phyloP scores from a whole-genome alignment of 1,140 invertebrate species.

The Drosophila azteca region DNA sequence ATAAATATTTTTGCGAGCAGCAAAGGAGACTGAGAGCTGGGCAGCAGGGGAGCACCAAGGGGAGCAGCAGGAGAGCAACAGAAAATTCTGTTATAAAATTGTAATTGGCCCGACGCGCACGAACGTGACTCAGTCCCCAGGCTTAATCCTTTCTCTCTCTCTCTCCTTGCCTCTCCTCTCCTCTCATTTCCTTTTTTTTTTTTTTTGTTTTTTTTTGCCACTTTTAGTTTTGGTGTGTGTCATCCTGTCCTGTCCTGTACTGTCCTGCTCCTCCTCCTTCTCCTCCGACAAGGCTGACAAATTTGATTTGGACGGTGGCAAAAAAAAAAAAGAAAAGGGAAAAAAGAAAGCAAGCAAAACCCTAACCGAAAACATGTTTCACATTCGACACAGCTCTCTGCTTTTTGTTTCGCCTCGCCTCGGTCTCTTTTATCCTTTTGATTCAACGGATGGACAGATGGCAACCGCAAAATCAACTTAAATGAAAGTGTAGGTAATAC shows the following conservation, averaged over 20 bases:
- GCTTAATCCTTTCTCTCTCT: slow-evolving; percentile 14
- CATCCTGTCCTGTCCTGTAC: not conserved
- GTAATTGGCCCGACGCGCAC: slow-evolving; percentile 41
- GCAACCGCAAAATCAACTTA: slow-evolving; percentile 34
- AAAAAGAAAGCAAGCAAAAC: too few species aligned
- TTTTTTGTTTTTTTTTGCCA: too few species aligned
- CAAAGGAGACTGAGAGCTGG: not conserved
- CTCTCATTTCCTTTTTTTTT: not conserved
- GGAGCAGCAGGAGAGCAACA: not conserved
- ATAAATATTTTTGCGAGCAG: not conserved
- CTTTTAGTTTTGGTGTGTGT: not conserved
- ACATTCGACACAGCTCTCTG: slow-evolving; percentile 6
- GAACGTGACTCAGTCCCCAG: slow-evolving; percentile 36
- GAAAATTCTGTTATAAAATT: slow-evolving; percentile 49
- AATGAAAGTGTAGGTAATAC: slow-evolving; percentile 22
- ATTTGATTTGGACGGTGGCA: slow-evolving; percentile 30
- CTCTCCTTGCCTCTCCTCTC: not conserved
- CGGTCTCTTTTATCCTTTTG: slow-evolving; percentile 15
- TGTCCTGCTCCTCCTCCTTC: too few species aligned
- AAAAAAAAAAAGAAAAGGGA: too few species aligned
- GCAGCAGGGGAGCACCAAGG: not conserved
- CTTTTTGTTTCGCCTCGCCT: not conserved
- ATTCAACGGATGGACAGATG: slow-evolving; percentile 12
- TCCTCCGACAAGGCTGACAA: slow-evolving; percentile 9
- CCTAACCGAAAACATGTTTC: slow-evolving; percentile 36